Base-by-base conservation (phyloP, 2,797 vertebrate species). In the Hoplostethus mediterraneus region DNA sequence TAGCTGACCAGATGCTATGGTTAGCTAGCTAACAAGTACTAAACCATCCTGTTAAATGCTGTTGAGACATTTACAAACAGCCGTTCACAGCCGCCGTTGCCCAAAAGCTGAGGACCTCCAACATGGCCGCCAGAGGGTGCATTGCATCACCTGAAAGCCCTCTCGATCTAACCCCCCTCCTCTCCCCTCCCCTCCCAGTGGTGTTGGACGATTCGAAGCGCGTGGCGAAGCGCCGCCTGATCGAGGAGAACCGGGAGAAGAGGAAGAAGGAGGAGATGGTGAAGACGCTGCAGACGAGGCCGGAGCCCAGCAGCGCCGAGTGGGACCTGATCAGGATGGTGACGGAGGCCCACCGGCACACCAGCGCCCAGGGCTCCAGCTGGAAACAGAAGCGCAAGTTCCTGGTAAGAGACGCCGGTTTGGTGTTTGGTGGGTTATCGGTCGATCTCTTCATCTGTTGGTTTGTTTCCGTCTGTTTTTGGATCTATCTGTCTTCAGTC, bases 351-450 rank as follows among this genome's bases (percentile, higher is more conserved):
- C 98, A 99, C 79, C 95, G 96, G 79, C 95, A 97, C 91, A 99
- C 98, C 86, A 98, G 99, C 2, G 97, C 98, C 82, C 97, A 99
- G 94, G 97, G 97, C 81, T 96, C 96, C 93, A 95, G 96, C 87
- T 99, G 97, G 97, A 99, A 99, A 86, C 98, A 99, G 94, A 97
- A 98, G 77, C 96, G 97, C 93, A 99, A 99, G 94, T 99, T 99
- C 90, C 85, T 99, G 97, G 98, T 99, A 85, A 95, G 94, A 8
- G 33, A 21, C 1, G 3, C 11, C 5, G 0, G 4, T 16, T 48
- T 48, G 6, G 21, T 21, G 21, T 48, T 48, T 42, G 5, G 2
- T 40, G 4, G 36, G 36, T 36, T 36, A 40, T 42, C 10, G 9
- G 40, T 42, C 9, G 11, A 12, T 42, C 40, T 42, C 9, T 42